A percentile compares a stretch with the other conserved stretches of the same genome.
These are phyloP conservation scores for Carettochelys insculpta DNA, from an alignment of 2,113 vertebrate genomes.

Conservation along the genomic window DNA sequence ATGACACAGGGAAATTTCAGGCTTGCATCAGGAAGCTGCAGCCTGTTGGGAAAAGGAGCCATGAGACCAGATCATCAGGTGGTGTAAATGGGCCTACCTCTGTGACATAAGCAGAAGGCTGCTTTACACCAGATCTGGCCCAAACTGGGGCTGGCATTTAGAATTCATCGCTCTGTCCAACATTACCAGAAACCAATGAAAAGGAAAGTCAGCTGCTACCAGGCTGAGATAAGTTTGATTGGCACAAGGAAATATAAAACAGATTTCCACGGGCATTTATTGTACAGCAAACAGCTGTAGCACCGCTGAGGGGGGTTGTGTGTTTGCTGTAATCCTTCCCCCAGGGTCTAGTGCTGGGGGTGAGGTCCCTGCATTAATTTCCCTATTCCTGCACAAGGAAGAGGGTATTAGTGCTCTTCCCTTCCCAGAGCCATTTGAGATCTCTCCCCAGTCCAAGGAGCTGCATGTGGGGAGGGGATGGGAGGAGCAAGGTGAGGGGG, in stretches of 20 bases:
- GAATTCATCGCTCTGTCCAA: neutral
- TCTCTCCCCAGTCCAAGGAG: neutral
- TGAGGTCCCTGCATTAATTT: neutral
- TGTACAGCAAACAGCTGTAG: neutral
- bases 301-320: neutral
- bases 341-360: neutral
- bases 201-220: neutral
- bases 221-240: rapidly evolving
- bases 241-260: neutral
- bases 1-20: neutral
- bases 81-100: neutral
- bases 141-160: neutral
- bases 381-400: rapidly evolving
- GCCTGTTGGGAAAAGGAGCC: neutral
- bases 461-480: neutral
- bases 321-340: neutral
- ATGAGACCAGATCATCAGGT: neutral
- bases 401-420: neutral
- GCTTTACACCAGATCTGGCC: neutral
- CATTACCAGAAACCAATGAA: neutral
- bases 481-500: neutral
- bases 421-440: neutral
- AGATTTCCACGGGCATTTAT: neutral
- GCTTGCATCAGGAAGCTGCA: neutral
- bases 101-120: neutral